Evolutionary conservation across 2,797 vertebrate species (phyloP), one percentile per base, ranked within the genome.

Genomic region (Schizopygopsis malacanthus): DNA sequence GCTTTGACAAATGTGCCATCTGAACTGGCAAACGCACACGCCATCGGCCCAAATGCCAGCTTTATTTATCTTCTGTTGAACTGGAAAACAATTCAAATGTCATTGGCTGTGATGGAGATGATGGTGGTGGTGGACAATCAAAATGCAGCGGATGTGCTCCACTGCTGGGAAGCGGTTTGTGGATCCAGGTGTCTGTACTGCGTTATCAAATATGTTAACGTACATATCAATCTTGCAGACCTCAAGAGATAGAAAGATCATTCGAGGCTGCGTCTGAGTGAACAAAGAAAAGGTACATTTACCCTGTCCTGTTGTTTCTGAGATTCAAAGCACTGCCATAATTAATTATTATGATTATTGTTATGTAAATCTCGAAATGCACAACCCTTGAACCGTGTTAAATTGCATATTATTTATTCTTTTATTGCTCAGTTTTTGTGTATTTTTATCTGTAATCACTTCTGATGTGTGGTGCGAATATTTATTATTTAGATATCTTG

Each of bases 41-140:
- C 88, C 92, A 91, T 93, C 93, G 89, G 91, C 90, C 89, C 91
- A 94, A 95, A 94, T 94, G 93, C 93, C 94, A 94, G 90, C 91
- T 91, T 91, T 92, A 92, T 94, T 93, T 92, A 90, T 94, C 92
- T 91, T 93, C 91, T 90, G 91, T 91, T 93, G 92, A 93, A 91
- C 91, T 90, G 93, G 90, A 89, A 89, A 93, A 93, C 89, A 88
- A 92, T 92, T 90, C 89, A 93, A 94, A 94, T 92, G 91, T 91
- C 93, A 93, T 89, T 83, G 77, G 39, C 45, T 90, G 90, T 91
- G 88, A 87, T 81, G 85, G 78, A 71, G 50, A 83, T 85, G 76
- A 87, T 72, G 56, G 16, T 85, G n/a, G 88, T 88, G 50, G 45
- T 47, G 90, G 89, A 88, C 61, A 63, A 90, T 89, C 25, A 59